Conservation (phyloP, 2,113 vertebrate genomes). For the Melanotaenia duboulayi region DNA sequence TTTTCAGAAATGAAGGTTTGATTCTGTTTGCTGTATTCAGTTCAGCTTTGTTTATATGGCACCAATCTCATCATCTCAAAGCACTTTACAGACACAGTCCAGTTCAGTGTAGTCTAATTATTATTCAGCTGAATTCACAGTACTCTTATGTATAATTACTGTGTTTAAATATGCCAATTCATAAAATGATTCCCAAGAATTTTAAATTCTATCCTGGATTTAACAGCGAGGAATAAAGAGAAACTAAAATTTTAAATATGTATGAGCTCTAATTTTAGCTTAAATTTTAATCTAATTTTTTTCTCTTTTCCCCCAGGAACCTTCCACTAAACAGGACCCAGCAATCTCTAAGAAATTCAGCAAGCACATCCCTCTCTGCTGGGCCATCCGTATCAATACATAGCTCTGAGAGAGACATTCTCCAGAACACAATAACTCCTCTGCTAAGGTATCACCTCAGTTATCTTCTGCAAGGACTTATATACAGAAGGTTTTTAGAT, state of each 20-base stretch:
- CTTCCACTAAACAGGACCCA: not conserved
- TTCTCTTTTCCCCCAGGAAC: slow-evolving; percentile 31
- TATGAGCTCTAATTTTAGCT: not conserved
- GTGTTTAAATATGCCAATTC: too few species aligned
- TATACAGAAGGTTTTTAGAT: not conserved
- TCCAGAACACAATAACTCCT: slow-evolving; percentile 76
- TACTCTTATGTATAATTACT: too few species aligned
- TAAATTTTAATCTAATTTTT: not conserved
- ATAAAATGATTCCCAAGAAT: too few species aligned
- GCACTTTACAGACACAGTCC: too few species aligned
- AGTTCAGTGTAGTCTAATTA: too few species aligned
- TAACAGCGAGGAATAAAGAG: too few species aligned
- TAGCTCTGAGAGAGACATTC: slow-evolving; percentile 75
- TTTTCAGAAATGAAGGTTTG: not conserved
- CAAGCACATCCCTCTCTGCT: not conserved
- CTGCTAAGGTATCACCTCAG: slow-evolving; percentile 83
- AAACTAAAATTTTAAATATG: too few species aligned
- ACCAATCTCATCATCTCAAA: too few species aligned
- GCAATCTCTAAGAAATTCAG: not conserved
- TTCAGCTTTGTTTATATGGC: too few species aligned
- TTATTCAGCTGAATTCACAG: too few species aligned
- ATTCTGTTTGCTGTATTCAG: not conserved
- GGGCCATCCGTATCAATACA: slow-evolving; percentile 23
- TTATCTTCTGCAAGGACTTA: not conserved
- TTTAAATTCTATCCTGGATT: too few species aligned